Conservation (phyloP, 2,888 invertebrate genomes). For the Pheosia gnoma region DNA sequence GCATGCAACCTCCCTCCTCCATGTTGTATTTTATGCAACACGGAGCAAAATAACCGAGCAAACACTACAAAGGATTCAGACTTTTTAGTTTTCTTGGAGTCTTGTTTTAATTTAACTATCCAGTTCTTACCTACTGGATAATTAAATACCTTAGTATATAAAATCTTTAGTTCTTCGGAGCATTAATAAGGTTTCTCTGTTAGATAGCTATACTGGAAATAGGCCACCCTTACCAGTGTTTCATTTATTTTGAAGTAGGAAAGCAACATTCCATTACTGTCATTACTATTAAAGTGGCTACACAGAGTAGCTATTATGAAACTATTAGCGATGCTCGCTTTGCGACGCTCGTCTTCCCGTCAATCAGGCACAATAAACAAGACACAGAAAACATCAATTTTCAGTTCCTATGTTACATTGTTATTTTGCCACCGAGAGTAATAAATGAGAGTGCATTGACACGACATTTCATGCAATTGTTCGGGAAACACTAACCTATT, state of each 20-base stretch:
- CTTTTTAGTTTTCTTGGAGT: not conserved
- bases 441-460: not conserved
- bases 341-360: constrained; percentile 2
- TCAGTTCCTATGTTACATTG: not conserved
- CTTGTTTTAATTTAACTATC: not conserved
- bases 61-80: not conserved
- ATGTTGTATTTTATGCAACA: constrained; percentile 19
- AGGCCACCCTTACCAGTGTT: no score
- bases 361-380: constrained; percentile 5
- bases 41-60: constrained; percentile 5
- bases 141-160: no score
- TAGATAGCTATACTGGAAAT: no score
- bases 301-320: no score
- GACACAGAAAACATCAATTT: not conserved
- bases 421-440: not conserved
- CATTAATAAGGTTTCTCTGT: no score
- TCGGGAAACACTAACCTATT: no score
- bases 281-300: no score
- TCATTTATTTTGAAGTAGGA: no score
- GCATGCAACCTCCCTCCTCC: constrained; percentile 31
- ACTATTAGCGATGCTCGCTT: no score
- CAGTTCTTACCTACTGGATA: not conserved
- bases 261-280: no score
- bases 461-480: not conserved
- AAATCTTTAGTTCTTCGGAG: no score